Evolutionary conservation across 2,113 vertebrate genomes (phyloP), one percentile per base, ranked within the genome.

Genomic region (Phylloscopus trochiloides): DNA sequence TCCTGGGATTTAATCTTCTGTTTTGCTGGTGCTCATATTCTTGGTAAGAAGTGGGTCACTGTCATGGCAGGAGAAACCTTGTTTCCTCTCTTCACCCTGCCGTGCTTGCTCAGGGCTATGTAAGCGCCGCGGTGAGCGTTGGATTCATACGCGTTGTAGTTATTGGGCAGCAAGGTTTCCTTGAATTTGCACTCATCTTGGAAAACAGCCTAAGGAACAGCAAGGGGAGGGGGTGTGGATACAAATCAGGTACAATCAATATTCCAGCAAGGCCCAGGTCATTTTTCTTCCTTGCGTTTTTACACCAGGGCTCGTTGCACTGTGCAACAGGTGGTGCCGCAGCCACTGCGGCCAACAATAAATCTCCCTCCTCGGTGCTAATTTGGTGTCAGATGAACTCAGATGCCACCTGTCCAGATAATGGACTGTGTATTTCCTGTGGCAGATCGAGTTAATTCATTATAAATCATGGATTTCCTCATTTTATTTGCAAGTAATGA

Each of bases 81-180:
- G 97, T 97, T 98, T 97, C 99, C 99, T 94, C 98, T 98, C 97
- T 99, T 99, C 76, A 98, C 97, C 57, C 98, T 98, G 92, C 99
- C 99, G 0, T 99, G 97, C 97, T 99, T 99, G 98, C 99, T 99
- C 96, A 99, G 98, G 3, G 99, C 99, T 10, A 99, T 98, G 97
- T 99, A 99, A 92, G 97, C 98, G 17, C 99, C 98, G 34, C 78
- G 95, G 97, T 99, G 98, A 47, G 92, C 75, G 57, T 98, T 97
- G 38, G 99, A 99, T 97, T 99, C 99, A 2, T 99, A 99, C 11
- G 99, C 99, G 1, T 99, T 99, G 98, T 99, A 99, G 97, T 99
- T 99, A 96, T 99, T 99, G 29, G 99, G 97, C 94, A 99, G 98
- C 96, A 99, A 95, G 17, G 97, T 99, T 98, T 99, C 99, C 96